A percentile compares a stretch with the other conserved stretches of the same genome.
These are phyloP conservation scores for Synergus japonicus DNA, from an alignment of 2,888 invertebrate genomes.

Conservation along the genomic window DNA sequence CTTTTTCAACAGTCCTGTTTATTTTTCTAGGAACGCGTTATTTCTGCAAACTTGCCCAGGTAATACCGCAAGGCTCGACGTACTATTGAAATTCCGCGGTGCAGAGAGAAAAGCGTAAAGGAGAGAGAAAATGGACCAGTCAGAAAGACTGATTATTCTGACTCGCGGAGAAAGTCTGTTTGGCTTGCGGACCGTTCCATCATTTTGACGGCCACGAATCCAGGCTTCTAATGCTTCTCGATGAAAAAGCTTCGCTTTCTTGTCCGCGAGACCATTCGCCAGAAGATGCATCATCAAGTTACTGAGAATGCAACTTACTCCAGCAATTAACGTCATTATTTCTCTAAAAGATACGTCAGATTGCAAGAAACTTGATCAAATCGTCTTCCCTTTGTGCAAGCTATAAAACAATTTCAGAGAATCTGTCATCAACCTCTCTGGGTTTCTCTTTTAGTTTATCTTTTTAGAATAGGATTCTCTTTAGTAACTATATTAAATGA, in stretches of 20 bases:
- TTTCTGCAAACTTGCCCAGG: constrained; percentile 28
- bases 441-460: too few species aligned
- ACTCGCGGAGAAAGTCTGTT: constrained; percentile 34
- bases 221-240: constrained; percentile 27
- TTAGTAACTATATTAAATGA: neutral
- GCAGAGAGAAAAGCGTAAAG: constrained; percentile 3
- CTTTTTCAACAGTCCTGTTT: neutral
- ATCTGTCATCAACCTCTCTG: too few species aligned
- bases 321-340: constrained; percentile 3
- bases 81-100: constrained; percentile 27
- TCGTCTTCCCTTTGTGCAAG: neutral
- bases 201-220: constrained; percentile 34
- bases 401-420: neutral
- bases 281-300: constrained; percentile 17
- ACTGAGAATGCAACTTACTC: neutral
- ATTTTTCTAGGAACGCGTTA: constrained; percentile 7
- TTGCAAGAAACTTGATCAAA: neutral
- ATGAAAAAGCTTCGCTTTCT: constrained; percentile 22
- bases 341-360: neutral
- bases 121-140: constrained; percentile 21
- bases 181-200: constrained; percentile 37
- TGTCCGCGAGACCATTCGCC: neutral
- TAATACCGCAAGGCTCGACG: neutral
- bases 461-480: too few species aligned
- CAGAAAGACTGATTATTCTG: constrained; percentile 36